Conservation (phyloP, 2,888 invertebrate species). For the Dioctria rufipes region DNA sequence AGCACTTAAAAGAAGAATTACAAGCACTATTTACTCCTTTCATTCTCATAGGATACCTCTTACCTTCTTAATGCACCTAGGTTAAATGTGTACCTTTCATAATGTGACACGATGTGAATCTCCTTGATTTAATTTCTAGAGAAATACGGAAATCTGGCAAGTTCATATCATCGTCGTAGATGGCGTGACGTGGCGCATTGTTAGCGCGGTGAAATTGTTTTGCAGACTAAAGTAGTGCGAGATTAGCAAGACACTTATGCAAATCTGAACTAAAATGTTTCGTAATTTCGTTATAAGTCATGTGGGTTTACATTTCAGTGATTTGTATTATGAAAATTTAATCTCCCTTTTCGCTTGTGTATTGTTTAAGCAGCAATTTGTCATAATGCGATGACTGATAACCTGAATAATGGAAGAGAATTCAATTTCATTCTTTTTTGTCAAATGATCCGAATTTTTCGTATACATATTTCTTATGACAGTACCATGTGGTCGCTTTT, state of each 20-base stretch:
- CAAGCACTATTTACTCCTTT: slow-evolving; percentile 28
- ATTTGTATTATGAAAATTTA: no score
- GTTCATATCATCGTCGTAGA: background rate
- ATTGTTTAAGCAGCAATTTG: no score
- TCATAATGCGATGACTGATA: no score
- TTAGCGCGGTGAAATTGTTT: slow-evolving; percentile 8
- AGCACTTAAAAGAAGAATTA: slow-evolving; percentile 25
- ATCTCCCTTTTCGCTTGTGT: no score
- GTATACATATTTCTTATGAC: no score
- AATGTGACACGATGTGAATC: slow-evolving; percentile 2
- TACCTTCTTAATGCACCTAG: background rate
- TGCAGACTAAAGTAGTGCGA: background rate
- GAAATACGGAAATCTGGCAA: background rate
- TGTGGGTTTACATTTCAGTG: no score
- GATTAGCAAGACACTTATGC: slow-evolving; percentile 22
- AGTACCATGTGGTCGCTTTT: no score
- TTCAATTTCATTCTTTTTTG: no score
- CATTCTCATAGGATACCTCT: slow-evolving; percentile 18
- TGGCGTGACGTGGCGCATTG: slow-evolving; percentile 22
- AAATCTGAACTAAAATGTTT: background rate
- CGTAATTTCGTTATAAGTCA: no score
- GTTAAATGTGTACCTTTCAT: background rate
- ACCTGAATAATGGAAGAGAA: no score
- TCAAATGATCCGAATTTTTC: no score
- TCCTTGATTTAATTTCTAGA: background rate